These are phyloP conservation scores for Tiphia femorata DNA, from an alignment of 2,888 invertebrate species.

Conservation along the genomic window DNA sequence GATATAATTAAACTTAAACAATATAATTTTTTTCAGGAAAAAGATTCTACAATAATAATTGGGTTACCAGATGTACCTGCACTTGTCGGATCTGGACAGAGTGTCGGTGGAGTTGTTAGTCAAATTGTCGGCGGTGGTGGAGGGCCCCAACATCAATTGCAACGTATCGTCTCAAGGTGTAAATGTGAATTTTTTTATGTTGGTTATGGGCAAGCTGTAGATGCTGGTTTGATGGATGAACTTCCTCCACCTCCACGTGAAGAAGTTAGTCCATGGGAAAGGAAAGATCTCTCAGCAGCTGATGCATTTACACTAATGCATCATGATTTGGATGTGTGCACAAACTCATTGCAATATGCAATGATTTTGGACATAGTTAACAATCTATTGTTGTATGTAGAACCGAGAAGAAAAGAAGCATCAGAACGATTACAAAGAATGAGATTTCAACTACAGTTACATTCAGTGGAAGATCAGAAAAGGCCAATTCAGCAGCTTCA, in stretches of 20 bases:
- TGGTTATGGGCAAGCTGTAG: conserved; percentile 86
- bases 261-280: conserved; percentile 83
- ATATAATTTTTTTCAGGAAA: conserved; percentile 69
- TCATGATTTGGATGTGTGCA: conserved; percentile 98
- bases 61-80: conserved; percentile 89
- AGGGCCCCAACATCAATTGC: conserved; percentile 77
- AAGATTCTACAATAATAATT: conserved; percentile 82
- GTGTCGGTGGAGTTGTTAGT: conserved; percentile 96
- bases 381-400: conserved; percentile 95
- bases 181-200: conserved; percentile 99
- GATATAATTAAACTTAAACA: not conserved
- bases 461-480: conserved; percentile 91
- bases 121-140: conserved; percentile 86
- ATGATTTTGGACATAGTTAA: conserved; percentile 99
- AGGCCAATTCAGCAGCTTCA: conserved; percentile 93
- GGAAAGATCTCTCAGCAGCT: conserved; percentile 84
- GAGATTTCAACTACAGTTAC: conserved; percentile 94
- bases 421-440: conserved; percentile 90
- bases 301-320: conserved; percentile 99
- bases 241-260: conserved; percentile 81
- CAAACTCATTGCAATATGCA: conserved; percentile 93
- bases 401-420: conserved; percentile 93
- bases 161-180: conserved; percentile 97
- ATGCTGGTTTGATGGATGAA: conserved; percentile 74
- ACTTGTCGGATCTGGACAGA: conserved; percentile 93